These are phyloP conservation scores for Muscicapa adusta DNA, from an alignment of 2,113 vertebrate species.

Conservation along the genomic window DNA sequence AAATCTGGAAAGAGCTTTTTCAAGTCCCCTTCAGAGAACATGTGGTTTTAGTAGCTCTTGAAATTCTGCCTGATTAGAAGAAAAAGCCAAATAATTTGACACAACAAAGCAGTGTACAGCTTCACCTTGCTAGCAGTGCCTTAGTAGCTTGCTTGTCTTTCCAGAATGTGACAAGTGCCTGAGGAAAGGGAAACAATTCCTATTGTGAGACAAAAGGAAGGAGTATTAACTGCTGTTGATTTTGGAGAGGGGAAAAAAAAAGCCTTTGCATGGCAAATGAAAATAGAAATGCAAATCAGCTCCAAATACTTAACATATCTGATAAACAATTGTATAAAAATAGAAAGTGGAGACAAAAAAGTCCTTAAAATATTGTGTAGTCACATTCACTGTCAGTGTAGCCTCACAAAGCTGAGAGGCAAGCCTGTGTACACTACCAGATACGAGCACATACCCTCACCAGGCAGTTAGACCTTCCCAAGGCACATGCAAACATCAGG, in stretches of 20 bases:
- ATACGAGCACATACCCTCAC: accelerated
- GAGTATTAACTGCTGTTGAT: slow-evolving; percentile 24
- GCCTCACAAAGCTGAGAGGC: background rate
- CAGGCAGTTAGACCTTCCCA: background rate
- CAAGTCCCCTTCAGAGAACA: background rate
- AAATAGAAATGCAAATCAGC: slow-evolving; percentile 59
- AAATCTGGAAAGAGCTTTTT: background rate
- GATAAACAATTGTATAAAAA: slow-evolving; percentile 66
- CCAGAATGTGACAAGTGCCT: slow-evolving; percentile 53
- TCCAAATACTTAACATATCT: slow-evolving; percentile 59
- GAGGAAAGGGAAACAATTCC: slow-evolving; percentile 24
- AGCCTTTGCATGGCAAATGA: slow-evolving; percentile 13
- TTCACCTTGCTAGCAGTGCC: slow-evolving; percentile 43
- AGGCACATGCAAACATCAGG: background rate
- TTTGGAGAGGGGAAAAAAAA: accelerated
- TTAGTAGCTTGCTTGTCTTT: slow-evolving; percentile 56
- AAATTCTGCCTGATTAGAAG: slow-evolving; percentile 38
- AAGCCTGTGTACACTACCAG: accelerated
- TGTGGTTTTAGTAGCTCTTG: background rate
- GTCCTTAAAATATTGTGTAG: background rate
- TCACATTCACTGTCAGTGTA: background rate
- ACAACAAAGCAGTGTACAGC: slow-evolving; percentile 32
- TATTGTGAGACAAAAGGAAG: slow-evolving; percentile 1
- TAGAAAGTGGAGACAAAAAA: slow-evolving; percentile 15
- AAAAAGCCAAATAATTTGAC: slow-evolving; percentile 42